Conservation (phyloP, 2,113 vertebrate genomes). For the Donacobius atricapilla region DNA sequence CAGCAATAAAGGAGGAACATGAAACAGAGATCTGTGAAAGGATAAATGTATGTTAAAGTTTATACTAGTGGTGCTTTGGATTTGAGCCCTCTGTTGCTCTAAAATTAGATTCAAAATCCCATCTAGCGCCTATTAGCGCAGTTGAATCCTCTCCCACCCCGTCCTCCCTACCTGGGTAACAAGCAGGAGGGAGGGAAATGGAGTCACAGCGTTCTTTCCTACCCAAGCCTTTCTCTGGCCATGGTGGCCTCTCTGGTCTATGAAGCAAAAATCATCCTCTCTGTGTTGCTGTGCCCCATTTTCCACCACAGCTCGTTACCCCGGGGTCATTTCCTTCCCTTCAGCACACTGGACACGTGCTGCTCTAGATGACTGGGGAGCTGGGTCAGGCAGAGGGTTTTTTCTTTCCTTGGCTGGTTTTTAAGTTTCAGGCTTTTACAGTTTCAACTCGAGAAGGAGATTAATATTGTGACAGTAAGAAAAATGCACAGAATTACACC, state of each 20-base stretch:
- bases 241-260: background rate
- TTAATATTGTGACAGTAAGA: constrained; percentile 23
- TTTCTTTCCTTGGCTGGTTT: background rate
- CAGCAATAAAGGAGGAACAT: background rate
- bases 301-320: background rate
- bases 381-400: background rate
- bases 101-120: background rate
- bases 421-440: background rate
- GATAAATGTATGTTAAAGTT: background rate
- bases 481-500: constrained; percentile 2
- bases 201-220: background rate
- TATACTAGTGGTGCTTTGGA: background rate
- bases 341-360: accelerated
- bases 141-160: background rate
- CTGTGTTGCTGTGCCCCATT: background rate
- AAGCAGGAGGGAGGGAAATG: background rate
- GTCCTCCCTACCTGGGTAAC: background rate
- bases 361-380: background rate
- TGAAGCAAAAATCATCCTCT: background rate
- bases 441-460: background rate
- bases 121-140: background rate
- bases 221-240: background rate
- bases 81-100: background rate
- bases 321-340: background rate
- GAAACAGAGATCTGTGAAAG: background rate